Conservation (phyloP, 2,113 vertebrate species). For the Forbesichthys agassizii region DNA sequence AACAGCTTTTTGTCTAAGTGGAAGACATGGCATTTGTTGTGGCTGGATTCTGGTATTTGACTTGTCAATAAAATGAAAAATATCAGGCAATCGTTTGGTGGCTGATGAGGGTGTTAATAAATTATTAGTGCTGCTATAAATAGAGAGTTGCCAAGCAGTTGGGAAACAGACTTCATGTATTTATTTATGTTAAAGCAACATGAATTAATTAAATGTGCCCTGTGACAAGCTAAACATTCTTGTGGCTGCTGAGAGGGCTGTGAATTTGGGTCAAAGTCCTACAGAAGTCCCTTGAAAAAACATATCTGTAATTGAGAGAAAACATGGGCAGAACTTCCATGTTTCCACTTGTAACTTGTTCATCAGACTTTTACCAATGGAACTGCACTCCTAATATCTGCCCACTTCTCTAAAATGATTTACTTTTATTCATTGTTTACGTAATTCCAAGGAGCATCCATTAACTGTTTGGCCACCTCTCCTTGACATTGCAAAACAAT, state of each 20-base stretch:
- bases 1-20: conserved; percentile 52
- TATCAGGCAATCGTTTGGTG: conserved; percentile 57
- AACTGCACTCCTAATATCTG: no score
- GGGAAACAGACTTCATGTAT: conserved; percentile 72
- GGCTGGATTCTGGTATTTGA: conserved; percentile 39
- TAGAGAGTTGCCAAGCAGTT: conserved; percentile 71
- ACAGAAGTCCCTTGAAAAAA: conserved; percentile 39
- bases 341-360: no score
- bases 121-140: conserved; percentile 68
- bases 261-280: conserved; percentile 69
- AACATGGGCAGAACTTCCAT: conserved; percentile 25
- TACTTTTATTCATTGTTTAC: no score
- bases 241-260: conserved; percentile 46
- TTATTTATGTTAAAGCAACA: conserved; percentile 76
- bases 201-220: conserved; percentile 71
- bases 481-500: no score
- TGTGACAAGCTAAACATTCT: conserved; percentile 63
- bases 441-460: no score
- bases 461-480: no score
- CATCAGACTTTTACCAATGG: no score
- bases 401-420: no score
- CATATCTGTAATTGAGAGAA: conserved; percentile 16
- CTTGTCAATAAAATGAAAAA: conserved; percentile 62
- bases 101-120: conserved; percentile 70
- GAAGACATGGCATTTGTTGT: conserved; percentile 38